These are phyloP conservation scores for Gopherus evgoodei DNA, from an alignment of 2,113 vertebrate species.

Conservation along the genomic window DNA sequence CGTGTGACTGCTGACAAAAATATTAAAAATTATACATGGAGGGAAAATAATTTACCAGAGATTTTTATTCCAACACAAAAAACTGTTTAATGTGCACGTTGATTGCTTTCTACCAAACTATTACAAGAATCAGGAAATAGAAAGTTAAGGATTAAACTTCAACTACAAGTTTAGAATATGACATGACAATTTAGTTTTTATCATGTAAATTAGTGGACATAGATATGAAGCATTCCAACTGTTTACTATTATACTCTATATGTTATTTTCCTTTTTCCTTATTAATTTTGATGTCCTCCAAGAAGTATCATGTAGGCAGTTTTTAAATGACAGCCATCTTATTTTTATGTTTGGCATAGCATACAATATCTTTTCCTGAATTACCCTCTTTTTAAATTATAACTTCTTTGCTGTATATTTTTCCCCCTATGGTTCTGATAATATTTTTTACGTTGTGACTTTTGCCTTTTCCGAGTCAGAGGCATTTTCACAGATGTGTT, in stretches of 20 bases:
- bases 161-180: not conserved
- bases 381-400: not conserved
- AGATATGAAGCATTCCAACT: not conserved
- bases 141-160: not conserved
- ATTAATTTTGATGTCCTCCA: not conserved
- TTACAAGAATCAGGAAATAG: not conserved
- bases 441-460: not conserved
- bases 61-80: not conserved
- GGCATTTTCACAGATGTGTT: not conserved
- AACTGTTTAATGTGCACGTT: not conserved
- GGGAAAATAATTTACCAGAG: not conserved
- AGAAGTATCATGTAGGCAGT: not conserved
- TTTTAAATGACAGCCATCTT: not conserved
- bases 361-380: not conserved
- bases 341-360: not conserved
- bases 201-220: constrained; percentile 32
- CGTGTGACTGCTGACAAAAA: not conserved
- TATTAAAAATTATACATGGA: not conserved
- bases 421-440: not conserved
- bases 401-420: not conserved
- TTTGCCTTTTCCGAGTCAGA: not conserved
- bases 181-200: not conserved
- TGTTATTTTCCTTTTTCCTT: not conserved
- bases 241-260: not conserved
- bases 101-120: not conserved